These are phyloP conservation scores for Lagothrix lagotricha DNA, from an alignment of 2,797 vertebrate genomes.

Conservation along the genomic window DNA sequence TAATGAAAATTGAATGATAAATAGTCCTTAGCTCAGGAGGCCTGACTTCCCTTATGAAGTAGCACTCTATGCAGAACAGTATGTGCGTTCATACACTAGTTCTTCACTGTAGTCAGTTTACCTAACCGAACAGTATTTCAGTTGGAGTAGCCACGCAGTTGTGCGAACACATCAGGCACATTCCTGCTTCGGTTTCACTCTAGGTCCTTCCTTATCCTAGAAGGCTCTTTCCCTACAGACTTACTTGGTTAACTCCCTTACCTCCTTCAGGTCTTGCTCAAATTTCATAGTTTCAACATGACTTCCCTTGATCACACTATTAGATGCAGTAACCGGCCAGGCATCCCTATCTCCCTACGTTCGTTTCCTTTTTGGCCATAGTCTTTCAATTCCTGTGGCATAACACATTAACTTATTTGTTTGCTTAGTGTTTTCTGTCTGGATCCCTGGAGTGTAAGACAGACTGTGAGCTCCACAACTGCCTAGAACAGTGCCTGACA, in stretches of 20 bases:
- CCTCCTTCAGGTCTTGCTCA: neutral
- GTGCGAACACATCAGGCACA: fast-evolving
- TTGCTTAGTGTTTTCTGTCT: neutral
- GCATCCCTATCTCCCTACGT: neutral
- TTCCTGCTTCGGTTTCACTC: neutral
- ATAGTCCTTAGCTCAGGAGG: neutral
- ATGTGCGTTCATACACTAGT: neutral
- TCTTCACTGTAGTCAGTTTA: neutral
- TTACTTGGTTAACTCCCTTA: neutral
- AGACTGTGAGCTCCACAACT: neutral
- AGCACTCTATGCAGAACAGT: neutral
- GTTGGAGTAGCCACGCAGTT: neutral
- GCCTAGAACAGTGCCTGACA: neutral
- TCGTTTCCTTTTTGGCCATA: neutral
- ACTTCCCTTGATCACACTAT: neutral
- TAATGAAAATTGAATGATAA: neutral
- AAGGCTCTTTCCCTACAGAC: neutral
- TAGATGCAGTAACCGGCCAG: neutral
- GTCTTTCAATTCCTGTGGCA: neutral
- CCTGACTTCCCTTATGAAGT: neutral
- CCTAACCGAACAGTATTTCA: neutral
- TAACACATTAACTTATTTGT: neutral
- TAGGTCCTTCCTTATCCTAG: neutral
- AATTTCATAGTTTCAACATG: neutral
- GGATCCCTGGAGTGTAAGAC: neutral